These are phyloP conservation scores for Irena cyanogastra DNA, from an alignment of 2,113 vertebrate species.

Conservation along the genomic window DNA sequence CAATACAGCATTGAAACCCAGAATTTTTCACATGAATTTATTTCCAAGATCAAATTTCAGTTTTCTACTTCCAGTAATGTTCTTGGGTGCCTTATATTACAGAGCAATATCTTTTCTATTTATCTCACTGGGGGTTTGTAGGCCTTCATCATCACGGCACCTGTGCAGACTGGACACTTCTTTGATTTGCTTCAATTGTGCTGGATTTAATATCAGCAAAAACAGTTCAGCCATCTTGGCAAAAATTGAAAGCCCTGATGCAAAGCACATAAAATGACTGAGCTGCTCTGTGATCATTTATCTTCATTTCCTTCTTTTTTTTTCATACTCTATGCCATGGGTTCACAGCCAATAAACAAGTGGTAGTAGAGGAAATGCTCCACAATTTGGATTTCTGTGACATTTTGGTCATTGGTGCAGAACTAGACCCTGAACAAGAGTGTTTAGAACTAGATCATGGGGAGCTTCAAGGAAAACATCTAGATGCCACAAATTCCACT, in stretches of 20 bases:
- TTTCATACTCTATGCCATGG: neutral
- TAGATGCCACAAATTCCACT: slow-evolving; percentile 93
- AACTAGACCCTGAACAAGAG: slow-evolving; percentile 82
- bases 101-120: neutral
- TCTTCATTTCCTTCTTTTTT: neutral
- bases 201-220: neutral
- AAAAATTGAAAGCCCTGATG: neutral
- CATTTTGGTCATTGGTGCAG: slow-evolving; percentile 86
- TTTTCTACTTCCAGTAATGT: neutral
- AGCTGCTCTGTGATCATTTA: neutral
- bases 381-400: slow-evolving; percentile 98
- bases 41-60: neutral
- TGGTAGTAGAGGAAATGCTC: slow-evolving; percentile 84
- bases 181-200: neutral
- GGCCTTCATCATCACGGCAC: neutral
- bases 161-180: neutral
- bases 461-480: slow-evolving; percentile 83
- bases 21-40: neutral
- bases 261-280: neutral
- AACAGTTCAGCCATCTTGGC: neutral
- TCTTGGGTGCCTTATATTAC: neutral
- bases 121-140: neutral
- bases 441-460: slow-evolving; percentile 82
- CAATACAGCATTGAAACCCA: neutral
- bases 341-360: slow-evolving; percentile 70